Conservation (phyloP, 2,113 vertebrate genomes). For the Ochotona princeps region DNA sequence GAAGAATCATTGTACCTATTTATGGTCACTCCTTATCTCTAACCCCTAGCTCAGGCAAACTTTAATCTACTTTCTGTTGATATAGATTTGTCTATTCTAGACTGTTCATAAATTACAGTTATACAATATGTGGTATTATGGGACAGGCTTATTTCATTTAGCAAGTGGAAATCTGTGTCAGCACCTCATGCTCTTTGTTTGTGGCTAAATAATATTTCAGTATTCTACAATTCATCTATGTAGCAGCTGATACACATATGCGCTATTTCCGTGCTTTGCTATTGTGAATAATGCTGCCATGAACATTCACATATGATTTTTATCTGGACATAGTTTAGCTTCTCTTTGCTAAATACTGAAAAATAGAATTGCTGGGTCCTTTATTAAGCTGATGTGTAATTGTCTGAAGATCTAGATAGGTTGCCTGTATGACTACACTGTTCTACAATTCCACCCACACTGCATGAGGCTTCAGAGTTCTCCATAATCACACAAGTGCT, state of each 20-base stretch:
- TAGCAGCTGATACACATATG: background rate
- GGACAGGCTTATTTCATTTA: background rate
- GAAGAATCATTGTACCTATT: background rate
- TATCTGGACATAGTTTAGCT: slow-evolving; percentile 17
- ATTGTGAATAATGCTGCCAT: background rate
- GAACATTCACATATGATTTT: background rate
- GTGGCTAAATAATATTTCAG: background rate
- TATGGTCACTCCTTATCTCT: background rate
- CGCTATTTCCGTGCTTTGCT: background rate
- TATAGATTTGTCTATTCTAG: background rate
- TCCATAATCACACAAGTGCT: background rate
- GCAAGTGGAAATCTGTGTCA: background rate
- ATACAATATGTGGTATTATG: background rate
- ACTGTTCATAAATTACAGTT: background rate
- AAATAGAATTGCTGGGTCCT: background rate
- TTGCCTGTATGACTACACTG: background rate
- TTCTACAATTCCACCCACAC: background rate
- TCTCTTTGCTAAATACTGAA: background rate
- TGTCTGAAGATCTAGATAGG: background rate
- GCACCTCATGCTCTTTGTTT: slow-evolving; percentile 1
- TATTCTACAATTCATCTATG: background rate
- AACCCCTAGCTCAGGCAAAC: background rate
- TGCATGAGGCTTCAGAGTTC: background rate
- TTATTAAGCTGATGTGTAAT: background rate
- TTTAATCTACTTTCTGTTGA: slow-evolving; percentile 1